A percentile compares a stretch with the other conserved stretches of the same genome.
These are phyloP conservation scores for Carterocephalus palaemon DNA, from an alignment of 2,888 invertebrate species.

Conservation along the genomic window DNA sequence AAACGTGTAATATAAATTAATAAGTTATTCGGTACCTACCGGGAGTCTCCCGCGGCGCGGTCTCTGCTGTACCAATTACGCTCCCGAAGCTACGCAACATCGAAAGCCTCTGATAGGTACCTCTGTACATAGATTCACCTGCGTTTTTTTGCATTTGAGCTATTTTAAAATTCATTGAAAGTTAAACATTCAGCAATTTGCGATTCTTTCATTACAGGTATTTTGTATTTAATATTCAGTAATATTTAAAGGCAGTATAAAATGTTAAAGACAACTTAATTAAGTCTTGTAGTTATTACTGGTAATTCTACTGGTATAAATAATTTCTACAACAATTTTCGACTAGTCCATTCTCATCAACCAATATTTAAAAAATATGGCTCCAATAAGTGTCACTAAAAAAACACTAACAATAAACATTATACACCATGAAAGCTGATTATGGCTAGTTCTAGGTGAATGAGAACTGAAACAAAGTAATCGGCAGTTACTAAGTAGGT, in stretches of 20 bases:
- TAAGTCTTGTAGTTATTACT: no score
- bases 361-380: no score
- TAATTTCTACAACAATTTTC: no score
- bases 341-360: no score
- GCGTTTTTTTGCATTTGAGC: slow-evolving; percentile 18
- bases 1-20: slow-evolving; percentile 73
- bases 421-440: no score
- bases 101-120: slow-evolving; percentile 28
- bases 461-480: slow-evolving; percentile 1
- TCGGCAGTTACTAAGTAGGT: not conserved
- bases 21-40: slow-evolving; percentile 61
- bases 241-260: no score
- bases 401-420: no score
- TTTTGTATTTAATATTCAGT: no score
- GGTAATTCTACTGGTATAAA: not conserved
- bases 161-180: slow-evolving; percentile 10
- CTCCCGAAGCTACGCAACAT: slow-evolving; percentile 22
- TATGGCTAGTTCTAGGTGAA: not conserved
- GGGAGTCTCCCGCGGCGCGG: slow-evolving; percentile 57
- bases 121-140: slow-evolving; percentile 27
- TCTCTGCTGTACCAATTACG: slow-evolving; percentile 33
- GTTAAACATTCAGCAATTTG: not conserved
- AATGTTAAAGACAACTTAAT: no score
- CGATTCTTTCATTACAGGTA: not conserved
- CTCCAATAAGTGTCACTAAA: no score